Base-by-base conservation (phyloP, 2,797 vertebrate species). In the Sebastes reedi region DNA sequence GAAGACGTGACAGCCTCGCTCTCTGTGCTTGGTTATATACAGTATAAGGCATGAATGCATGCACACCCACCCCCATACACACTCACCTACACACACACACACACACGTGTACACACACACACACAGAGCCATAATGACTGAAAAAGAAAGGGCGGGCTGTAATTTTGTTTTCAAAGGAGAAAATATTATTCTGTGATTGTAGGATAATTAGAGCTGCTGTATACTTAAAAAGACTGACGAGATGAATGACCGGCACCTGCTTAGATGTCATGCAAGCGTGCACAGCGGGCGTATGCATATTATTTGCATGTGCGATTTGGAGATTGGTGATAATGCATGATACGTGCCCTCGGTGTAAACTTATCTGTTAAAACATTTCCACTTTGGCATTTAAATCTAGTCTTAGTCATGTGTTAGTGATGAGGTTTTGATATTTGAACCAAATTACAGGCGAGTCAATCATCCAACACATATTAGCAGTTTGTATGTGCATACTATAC, bases 151-250 rank as follows among this genome's bases (percentile, higher is more conserved):
- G 72, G 67, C 58, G 52, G 81, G 66, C 36, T 75, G 73, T 79
- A 66, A 87, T 92, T 86, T 85, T 74, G 78, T 79, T 89, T 90
- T 89, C 77, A 86, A 80, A 83, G 64, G 73, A 89, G 66, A 81
- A 88, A 88, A 89, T 82, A 73, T 80, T 88, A 77, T 66, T 87
- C 79, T 91, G 67, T 91, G 87, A 92, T 91, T 92, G 89, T 88
- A 72, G 83, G 64, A 78, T 94, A 87, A 92, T 93, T 84, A 88
- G 77, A 85, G 60, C 79, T 82, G 79, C 79, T 71, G 65, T 60
- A 64, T 59, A 64, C 75, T 80, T 86, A 69, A 79, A 71, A 88
- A 50, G 75, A 65, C 62, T 79, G 82, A 85, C 61, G 82, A 87
- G 80, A 91, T 84, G 73, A 87, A 91, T 86, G 80, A 80, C 67